These are phyloP conservation scores for Trogon melanurus DNA, from an alignment of 2,113 vertebrate species.

Conservation along the genomic window DNA sequence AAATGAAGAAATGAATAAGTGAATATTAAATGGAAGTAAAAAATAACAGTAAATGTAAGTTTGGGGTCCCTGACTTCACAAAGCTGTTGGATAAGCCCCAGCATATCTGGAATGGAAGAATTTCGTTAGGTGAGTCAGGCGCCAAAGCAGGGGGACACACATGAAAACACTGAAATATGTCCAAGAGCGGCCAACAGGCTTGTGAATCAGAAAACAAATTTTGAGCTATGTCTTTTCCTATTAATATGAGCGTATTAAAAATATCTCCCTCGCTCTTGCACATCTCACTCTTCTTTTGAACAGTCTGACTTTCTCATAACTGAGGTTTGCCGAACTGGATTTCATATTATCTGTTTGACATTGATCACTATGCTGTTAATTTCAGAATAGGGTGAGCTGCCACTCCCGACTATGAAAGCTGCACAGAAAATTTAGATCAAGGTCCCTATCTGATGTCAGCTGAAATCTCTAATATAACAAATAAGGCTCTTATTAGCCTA, in stretches of 20 bases:
- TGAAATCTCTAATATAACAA: background rate
- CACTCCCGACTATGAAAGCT: background rate
- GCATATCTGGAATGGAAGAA: rapidly evolving
- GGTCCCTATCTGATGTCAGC: background rate
- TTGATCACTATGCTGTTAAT: background rate
- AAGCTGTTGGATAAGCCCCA: background rate
- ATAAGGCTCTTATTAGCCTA: background rate
- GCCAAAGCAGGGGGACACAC: background rate
- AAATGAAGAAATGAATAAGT: background rate
- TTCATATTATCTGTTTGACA: background rate
- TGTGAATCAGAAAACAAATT: background rate
- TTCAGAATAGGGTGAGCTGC: background rate
- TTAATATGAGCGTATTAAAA: background rate
- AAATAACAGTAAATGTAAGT: background rate
- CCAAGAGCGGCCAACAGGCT: rapidly evolving
- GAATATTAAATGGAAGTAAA: background rate
- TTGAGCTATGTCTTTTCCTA: background rate
- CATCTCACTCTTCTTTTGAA: background rate
- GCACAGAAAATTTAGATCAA: background rate
- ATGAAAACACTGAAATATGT: background rate
- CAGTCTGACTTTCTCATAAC: background rate
- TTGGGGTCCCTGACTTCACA: background rate
- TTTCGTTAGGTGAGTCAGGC: background rate
- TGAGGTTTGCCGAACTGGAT: background rate
- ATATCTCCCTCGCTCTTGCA: background rate